Evolutionary conservation across 2,113 vertebrate species (phyloP).

Genomic region (Myotis brandtii): DNA sequence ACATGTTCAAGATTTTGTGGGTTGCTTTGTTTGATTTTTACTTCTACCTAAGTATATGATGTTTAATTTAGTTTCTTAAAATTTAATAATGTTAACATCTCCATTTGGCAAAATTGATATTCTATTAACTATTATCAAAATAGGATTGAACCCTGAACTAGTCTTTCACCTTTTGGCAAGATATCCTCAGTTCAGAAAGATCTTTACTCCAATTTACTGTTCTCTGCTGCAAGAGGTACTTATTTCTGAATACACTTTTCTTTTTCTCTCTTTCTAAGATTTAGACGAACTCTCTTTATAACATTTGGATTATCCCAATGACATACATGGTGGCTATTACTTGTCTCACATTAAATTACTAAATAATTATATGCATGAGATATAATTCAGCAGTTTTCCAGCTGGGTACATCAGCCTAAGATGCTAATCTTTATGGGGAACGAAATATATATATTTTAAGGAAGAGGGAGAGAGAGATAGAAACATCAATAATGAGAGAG

Average conservation of each 20-base stretch:
- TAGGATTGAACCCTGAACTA: not conserved
- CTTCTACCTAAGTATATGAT: not conserved
- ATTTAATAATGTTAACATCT: constrained; percentile 42
- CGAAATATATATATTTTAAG: no score
- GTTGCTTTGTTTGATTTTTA: not conserved
- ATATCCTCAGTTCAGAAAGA: not conserved
- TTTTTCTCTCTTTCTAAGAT: not conserved
- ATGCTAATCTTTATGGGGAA: not conserved
- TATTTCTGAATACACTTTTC: not conserved
- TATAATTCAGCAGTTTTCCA: constrained; percentile 16
- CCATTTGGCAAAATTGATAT: not conserved
- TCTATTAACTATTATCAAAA: constrained; percentile 7
- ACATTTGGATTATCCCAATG: not conserved
- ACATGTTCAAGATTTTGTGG: not conserved
- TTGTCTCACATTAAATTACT: constrained; percentile 13
- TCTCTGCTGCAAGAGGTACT: not conserved
- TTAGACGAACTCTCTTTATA: not conserved
- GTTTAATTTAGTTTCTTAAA: not conserved
- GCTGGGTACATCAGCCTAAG: not conserved
- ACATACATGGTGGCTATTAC: not conserved
- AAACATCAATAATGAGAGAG: no score
- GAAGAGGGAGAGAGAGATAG: no score
- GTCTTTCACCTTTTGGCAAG: not conserved
- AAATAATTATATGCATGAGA: constrained; percentile 11
- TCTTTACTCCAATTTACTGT: not conserved